These are phyloP conservation scores for Thripadectes ignobilis DNA, from an alignment of 2,797 vertebrate species.

Conservation along the genomic window DNA sequence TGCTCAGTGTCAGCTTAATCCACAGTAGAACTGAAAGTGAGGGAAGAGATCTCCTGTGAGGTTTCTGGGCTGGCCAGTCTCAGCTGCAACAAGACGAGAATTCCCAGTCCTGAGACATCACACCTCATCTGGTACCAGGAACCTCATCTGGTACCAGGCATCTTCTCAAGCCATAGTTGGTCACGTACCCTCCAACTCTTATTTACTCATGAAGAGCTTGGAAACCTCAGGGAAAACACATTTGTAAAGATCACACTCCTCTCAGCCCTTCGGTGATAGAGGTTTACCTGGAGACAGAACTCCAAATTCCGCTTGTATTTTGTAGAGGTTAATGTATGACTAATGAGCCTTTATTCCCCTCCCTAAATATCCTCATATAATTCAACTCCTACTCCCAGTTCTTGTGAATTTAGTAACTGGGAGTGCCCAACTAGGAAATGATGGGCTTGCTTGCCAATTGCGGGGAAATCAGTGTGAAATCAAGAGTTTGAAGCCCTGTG, in stretches of 20 bases:
- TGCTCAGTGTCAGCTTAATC: neutral
- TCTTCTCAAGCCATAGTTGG: neutral
- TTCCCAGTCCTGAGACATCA: neutral
- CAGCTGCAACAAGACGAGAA: neutral
- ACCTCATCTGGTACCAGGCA: neutral
- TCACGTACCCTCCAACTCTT: neutral
- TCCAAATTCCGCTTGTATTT: neutral
- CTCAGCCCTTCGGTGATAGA: neutral
- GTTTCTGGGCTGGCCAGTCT: neutral
- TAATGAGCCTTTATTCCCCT: neutral
- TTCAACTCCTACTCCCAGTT: neutral
- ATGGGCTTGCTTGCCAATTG: neutral
- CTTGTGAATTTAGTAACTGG: neutral
- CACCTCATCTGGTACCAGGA: neutral
- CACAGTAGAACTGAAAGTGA: neutral
- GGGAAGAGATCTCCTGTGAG: neutral
- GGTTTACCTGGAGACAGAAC: neutral
- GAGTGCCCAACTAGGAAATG: neutral
- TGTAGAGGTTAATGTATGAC: neutral
- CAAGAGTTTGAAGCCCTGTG: neutral
- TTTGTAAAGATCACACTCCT: neutral
- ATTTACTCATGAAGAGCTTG: neutral
- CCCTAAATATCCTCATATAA: neutral
- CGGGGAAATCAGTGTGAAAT: conserved; percentile 29
- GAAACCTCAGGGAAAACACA: rapidly evolving